Evolutionary conservation across 2,888 invertebrate genomes (phyloP), one percentile per base, ranked within the genome.

Genomic region (Troides oblongomaculatus): DNA sequence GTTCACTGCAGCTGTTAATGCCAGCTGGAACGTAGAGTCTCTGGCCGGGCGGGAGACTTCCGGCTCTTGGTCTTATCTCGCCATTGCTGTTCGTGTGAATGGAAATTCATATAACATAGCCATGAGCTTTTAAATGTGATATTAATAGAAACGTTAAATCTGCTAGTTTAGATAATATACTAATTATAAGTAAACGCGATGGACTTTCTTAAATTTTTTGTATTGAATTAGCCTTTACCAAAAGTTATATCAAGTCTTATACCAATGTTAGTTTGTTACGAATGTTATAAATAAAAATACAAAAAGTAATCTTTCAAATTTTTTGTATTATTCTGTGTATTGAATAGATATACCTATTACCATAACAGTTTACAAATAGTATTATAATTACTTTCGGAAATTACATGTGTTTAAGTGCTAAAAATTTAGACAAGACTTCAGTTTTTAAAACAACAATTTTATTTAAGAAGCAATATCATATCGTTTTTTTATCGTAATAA

Each of bases 1-100:
- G 75, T 1, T 90, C 91, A 2, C 86, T 80, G 75, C 88, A 90
- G 14, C 84, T 79, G 72, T 78, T 82, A 56, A 81, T 67, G 8
- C 76, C 69, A 5, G 75, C 60, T 21, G 79, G 80, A 5, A 81
- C 70, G 64, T 85, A 86, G 64, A 81, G 68, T 5, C 76, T 79
- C 4, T 81, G 69, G 0, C 76, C 84, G 39, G 86, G 87, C 0
- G 90, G 91, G 0, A 92, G 81, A 72, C 92, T 92, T 39, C 91
- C 92, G 14, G 91, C 80, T 74, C 92, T 80, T 3, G 86, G 88
- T 30, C 91, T 79, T 46, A 78, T 80, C 68, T 84, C 86, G 74
- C 76, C 63, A n/a, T 73, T 62, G 81, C 85, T 87, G 81, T 75
- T 62, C 14, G 10, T 17, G n/a, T 60, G 2, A 68, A 60, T 43